Base-by-base conservation (phyloP, 2,113 vertebrate species). In the Prionailurus bengalensis region DNA sequence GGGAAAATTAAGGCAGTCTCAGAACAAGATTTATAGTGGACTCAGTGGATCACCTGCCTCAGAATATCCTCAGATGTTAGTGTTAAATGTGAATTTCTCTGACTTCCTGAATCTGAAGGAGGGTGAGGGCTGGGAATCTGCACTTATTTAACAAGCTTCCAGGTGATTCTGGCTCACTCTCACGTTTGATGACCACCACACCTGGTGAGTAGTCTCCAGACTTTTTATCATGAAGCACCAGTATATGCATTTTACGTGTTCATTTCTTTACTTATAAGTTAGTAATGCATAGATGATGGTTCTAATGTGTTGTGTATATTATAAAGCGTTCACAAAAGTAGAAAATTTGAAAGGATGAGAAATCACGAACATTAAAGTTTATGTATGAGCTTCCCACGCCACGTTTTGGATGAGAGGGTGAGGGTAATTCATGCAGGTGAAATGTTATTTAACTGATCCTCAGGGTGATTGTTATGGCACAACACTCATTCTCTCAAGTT, bases 181-280 rank as follows among this genome's bases (percentile, higher is more conserved):
- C 19, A 61, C 0, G 33, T 65, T 8, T 68, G n/a, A 91, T 27
- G 81, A 53, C 89, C 36, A 31, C 13, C 16, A 6, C 14, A 21
- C 6, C 7, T n/a, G 51, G 23, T 13, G 31, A 42, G 3, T n/a
- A 14, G 65, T 70, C 70, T 14, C 51, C 7, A 13, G 36, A 33
- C 14, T n/a, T 55, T 71, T 66, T 13, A n/a, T 80, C 79, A 63
- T 36, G 70, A 58, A 97, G 48, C 9, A 33, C 27, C 39, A 29
- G 6, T 15, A 11, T 86, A 13, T 25, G 13, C 31, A n/a, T 66
- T 68, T 53, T 81, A 51, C 27, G 36, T 86, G 15, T 53, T 83
- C 42, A 31, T 80, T 83, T 73, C 61, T 94, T 86, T 80, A 58
- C 88, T 91, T 81, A 45, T 66, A 83, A 94, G 23, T 48, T 42